Evolutionary conservation across 92 coral and sea anemone genomes (phyloP).

Genomic region (Pocillopora grandis): DNA sequence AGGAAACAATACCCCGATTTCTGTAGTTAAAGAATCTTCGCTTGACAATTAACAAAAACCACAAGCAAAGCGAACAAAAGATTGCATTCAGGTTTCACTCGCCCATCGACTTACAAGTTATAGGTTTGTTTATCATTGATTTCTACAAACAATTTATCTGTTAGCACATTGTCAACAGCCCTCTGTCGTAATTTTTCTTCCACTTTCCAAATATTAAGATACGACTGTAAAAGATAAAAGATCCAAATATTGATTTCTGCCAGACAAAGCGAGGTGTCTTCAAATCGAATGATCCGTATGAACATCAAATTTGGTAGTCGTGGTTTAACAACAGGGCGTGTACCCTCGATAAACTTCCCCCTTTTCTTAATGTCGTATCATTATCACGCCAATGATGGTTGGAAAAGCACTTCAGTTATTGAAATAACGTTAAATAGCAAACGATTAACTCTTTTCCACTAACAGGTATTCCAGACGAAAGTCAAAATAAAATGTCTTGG

Average conservation of each 20-base stretch:
- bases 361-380: not conserved
- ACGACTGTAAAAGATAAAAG: not conserved
- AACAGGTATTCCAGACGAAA: constrained; percentile 4
- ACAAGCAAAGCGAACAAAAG: too few relatives aligned
- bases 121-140: too few relatives aligned
- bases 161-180: too few relatives aligned
- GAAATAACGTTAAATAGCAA: not conserved
- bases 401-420: not conserved
- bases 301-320: not conserved
- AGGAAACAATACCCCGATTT: too few relatives aligned
- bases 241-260: not conserved
- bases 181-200: too few relatives aligned
- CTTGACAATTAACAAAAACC: too few relatives aligned
- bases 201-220: too few relatives aligned
- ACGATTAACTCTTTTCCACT: not conserved
- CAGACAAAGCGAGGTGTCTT: not conserved
- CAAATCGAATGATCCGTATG: not conserved
- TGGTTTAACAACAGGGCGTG: not conserved
- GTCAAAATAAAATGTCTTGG: constrained; percentile 16
- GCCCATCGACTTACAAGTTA: too few relatives aligned
- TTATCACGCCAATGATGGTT: not conserved
- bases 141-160: too few relatives aligned
- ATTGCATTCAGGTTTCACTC: too few relatives aligned
- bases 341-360: not conserved
- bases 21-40: too few relatives aligned